Base-by-base conservation (phyloP, 2,888 invertebrate genomes). In the Limenitis camilla region DNA sequence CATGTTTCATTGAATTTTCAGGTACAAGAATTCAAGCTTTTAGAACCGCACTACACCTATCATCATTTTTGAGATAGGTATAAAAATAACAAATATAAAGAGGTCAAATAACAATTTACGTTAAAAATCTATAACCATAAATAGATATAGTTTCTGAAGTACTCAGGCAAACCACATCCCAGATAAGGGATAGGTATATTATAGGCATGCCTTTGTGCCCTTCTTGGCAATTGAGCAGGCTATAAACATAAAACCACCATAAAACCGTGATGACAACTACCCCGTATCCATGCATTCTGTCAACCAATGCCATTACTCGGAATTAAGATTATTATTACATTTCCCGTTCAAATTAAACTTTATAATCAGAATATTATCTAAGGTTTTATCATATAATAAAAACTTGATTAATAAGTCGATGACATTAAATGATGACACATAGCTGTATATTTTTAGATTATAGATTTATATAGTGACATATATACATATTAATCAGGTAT, bases 171-270 rank as follows among this genome's bases (percentile, higher is more conserved):
- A 19, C 19, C 19, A 19, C 19, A 19, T 19, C 35, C 43, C 36
- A 39, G 51, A 40, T 30, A 49, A 35, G 28, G 41, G 40, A 10
- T 35, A 49, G 40, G 28, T 35, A 33, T 32, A 48, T 32, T 48
- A 45, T 7, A 45, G 36, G 11, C 5, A 38, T 19, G 32, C 38
- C 46, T 35, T 35, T 50, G 29, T 43, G 47, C 36, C 46, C 35
- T 56, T 53, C 53, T 47, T 39, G 53, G 39, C 44, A 47, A 53
- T 53, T 50, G 47, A 50, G 44, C 56, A 43, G 41, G 35, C 53
- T 27, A 48, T 53, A 53, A 56, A 47, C 50, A 41, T 53, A 44
- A 49, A 50, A 50, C 46, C 33, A 42, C 49, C 50, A 50, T 56
- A 49, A 56, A 56, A 40, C 40, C 40, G 33, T 46, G 30, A 47